Base-by-base conservation (phyloP, 2,113 vertebrate genomes). In the Tupaia chinensis region DNA sequence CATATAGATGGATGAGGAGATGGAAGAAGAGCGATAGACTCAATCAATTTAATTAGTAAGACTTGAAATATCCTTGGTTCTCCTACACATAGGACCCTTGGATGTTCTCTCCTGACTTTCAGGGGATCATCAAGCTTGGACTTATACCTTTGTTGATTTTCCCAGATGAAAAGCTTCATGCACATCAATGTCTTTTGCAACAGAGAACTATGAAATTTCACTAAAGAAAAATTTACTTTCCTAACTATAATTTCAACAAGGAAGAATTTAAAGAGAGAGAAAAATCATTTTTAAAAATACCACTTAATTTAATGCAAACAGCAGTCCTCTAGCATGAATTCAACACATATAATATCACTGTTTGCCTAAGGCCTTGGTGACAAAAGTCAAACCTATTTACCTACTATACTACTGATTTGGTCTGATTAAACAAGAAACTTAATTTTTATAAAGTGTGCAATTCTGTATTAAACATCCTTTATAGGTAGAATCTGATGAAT, bases 361-460 rank as follows among this genome's bases (percentile, higher is more conserved):
- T 93, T 89, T 65, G 84, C 84, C 70, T 29, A 22, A 60, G 72
- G 77, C 90, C 23, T 85, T 58, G 25, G 61, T 94, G 81, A 72
- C 65, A 7, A 20, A 87, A 93, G 79, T 58, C 79, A 54, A 25
- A 14, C 56, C 60, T 23, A 0, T 74, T 89, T 80, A 25, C 89
- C 91, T 63, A 7, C 89, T 11, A 0, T 1, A 44, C 63, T 86
- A 25, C 89, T n/a, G 61, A 61, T 56, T 69, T 19, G 58, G 70
- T 77, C 54, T 85, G 73, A 56, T 92, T 70, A 70, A 94, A 80
- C 44, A 77, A 84, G 80, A 92, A 73, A 63, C 77, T 88, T 92
- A 12, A 13, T 81, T 82, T 66, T 74, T 63, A 87, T 78, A 44
- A 90, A 91, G 66, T 56, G 27, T 25, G 3, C 12, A 5, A 14